Conservation (phyloP, 2,113 vertebrate species). For the Rhipidura dahli region DNA sequence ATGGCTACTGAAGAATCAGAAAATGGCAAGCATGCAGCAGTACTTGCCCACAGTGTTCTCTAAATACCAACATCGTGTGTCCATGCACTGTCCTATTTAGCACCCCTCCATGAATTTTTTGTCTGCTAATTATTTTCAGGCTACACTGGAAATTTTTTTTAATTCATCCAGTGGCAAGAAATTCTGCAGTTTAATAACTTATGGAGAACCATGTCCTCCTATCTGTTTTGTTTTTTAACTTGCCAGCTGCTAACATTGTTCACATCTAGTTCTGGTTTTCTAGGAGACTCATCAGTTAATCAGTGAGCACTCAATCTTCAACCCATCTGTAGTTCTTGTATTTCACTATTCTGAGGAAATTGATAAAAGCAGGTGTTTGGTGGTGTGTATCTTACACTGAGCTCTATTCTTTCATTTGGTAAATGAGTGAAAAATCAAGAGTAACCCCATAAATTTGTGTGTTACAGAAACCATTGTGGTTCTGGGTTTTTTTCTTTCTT, state of each 20-base stretch:
- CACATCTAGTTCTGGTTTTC: background rate
- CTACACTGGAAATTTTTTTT: background rate
- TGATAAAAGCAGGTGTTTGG: background rate
- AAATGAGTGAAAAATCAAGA: background rate
- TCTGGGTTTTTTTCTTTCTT: background rate
- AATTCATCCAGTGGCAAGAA: background rate
- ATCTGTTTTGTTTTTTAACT: background rate
- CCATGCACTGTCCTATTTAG: background rate
- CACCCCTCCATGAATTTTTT: background rate
- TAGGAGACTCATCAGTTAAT: background rate
- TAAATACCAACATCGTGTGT: background rate
- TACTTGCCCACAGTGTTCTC: background rate
- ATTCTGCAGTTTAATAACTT: background rate
- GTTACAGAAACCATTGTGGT: background rate
- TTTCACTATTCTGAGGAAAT: background rate
- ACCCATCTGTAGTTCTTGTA: background rate
- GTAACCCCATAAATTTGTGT: background rate
- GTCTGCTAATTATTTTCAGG: background rate
- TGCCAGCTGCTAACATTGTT: background rate
- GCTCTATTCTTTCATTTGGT: background rate
- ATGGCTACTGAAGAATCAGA: background rate
- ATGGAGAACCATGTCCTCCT: fast-evolving
- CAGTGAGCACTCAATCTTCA: background rate
- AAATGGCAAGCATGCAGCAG: background rate
- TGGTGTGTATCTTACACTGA: background rate